A percentile compares a stretch with the other conserved stretches of the same genome.
Evolutionary conservation across 2,888 invertebrate species (phyloP).

Genomic region (Agrochola macilenta): DNA sequence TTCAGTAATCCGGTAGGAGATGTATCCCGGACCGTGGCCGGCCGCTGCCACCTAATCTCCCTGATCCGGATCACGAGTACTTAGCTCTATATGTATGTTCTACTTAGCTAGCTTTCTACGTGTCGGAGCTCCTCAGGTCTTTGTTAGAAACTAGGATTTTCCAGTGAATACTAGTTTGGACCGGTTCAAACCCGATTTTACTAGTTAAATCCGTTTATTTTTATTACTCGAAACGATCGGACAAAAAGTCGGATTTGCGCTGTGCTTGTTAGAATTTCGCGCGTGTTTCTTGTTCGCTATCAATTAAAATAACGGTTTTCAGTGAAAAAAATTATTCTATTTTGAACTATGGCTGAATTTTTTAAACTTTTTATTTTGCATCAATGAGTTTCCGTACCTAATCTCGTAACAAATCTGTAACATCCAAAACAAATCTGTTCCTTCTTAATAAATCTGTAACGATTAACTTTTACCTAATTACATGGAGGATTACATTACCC

Average conservation of each 20-base stretch:
- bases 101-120: slow-evolving; percentile 68
- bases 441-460: slow-evolving; percentile 29
- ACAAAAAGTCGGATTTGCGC: slow-evolving; percentile 56
- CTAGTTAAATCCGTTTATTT: slow-evolving; percentile 65
- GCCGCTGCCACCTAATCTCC: slow-evolving; percentile 87
- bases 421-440: slow-evolving; percentile 27
- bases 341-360: background rate
- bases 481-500: slow-evolving; percentile 69
- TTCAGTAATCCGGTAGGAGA: slow-evolving; percentile 86
- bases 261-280: slow-evolving; percentile 36
- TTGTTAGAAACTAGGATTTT: slow-evolving; percentile 74
- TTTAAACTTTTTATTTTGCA: background rate
- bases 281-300: slow-evolving; percentile 39
- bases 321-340: slow-evolving; percentile 28
- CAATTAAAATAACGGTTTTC: slow-evolving; percentile 30
- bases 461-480: slow-evolving; percentile 70
- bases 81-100: slow-evolving; percentile 76
- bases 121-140: slow-evolving; percentile 71
- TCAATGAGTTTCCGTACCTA: background rate
- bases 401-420: slow-evolving; percentile 13
- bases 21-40: slow-evolving; percentile 87
- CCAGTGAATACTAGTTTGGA: slow-evolving; percentile 61
- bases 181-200: slow-evolving; percentile 62
- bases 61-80: slow-evolving; percentile 86
- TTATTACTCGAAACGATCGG: slow-evolving; percentile 59